Conservation (phyloP, 2,113 vertebrate species). For the Thryonomys swinderianus region DNA sequence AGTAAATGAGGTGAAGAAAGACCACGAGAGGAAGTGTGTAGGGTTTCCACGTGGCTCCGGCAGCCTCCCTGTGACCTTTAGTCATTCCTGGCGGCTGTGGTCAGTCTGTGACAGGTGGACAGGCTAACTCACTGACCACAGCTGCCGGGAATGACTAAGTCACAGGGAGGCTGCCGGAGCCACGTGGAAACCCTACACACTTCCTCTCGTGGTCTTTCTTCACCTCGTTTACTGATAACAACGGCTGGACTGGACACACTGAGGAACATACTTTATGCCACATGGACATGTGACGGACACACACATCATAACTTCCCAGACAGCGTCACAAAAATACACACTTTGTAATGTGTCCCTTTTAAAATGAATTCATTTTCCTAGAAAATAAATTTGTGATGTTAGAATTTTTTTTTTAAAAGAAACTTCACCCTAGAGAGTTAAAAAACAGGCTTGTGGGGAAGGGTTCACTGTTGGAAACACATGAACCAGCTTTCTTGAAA, state of each 20-base stretch:
- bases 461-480: constrained; percentile 41
- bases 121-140: background rate
- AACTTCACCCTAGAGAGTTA: background rate
- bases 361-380: background rate
- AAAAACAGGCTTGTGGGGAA: constrained; percentile 44
- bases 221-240: background rate
- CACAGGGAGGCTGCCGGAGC: background rate
- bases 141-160: background rate
- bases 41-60: background rate
- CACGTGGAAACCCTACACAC: background rate
- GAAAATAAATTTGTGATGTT: background rate
- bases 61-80: background rate
- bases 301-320: background rate
- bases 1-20: background rate
- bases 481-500: constrained; percentile 2
- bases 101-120: background rate
- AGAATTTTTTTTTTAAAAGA: background rate
- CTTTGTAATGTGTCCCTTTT: background rate
- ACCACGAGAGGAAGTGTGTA: background rate
- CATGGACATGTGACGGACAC: background rate
- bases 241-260: background rate
- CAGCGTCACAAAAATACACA: background rate
- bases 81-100: background rate
- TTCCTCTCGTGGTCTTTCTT: background rate
- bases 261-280: background rate